phyloP scores from a whole-genome alignment of 2,113 vertebrate genomes.

The Stigmatopora argus region DNA sequence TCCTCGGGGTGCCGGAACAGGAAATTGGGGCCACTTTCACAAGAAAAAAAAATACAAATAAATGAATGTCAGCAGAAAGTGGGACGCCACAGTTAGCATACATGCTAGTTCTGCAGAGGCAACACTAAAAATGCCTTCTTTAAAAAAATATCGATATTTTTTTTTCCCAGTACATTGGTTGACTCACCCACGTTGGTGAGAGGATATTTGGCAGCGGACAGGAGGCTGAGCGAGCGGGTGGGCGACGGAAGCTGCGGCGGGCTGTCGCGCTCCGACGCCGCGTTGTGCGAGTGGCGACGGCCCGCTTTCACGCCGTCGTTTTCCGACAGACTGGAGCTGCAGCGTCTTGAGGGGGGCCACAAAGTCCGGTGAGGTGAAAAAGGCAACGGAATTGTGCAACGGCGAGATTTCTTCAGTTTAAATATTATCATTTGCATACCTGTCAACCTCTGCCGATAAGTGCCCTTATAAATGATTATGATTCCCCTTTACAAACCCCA shows the following conservation, averaged over 20 bases:
- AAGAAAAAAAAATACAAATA: constrained; percentile 13
- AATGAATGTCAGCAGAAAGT: constrained; percentile 1
- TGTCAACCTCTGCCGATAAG: too few relatives aligned
- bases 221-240: constrained; percentile 70
- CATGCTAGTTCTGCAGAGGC: constrained; percentile 31
- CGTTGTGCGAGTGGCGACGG: constrained; percentile 79
- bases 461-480: too few relatives aligned
- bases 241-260: constrained; percentile 85
- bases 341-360: constrained; percentile 60
- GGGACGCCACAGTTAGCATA: not conserved
- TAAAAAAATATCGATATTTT: not conserved
- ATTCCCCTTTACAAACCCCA: too few relatives aligned
- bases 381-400: not conserved
- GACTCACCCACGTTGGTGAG: constrained; percentile 88
- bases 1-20: constrained; percentile 77
- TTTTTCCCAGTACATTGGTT: not conserved
- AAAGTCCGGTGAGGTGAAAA: not conserved
- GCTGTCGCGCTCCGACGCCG: constrained; percentile 76
- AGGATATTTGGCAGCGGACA: constrained; percentile 76
- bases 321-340: constrained; percentile 79
- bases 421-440: too few relatives aligned
- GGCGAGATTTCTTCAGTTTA: not conserved
- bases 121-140: constrained; percentile 17
- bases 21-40: constrained; percentile 84
- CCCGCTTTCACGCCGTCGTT: constrained; percentile 76